A percentile compares a stretch with the other conserved stretches of the same genome.
These are phyloP conservation scores for Forbesichthys agassizii DNA, from an alignment of 2,113 vertebrate genomes.

Conservation along the genomic window DNA sequence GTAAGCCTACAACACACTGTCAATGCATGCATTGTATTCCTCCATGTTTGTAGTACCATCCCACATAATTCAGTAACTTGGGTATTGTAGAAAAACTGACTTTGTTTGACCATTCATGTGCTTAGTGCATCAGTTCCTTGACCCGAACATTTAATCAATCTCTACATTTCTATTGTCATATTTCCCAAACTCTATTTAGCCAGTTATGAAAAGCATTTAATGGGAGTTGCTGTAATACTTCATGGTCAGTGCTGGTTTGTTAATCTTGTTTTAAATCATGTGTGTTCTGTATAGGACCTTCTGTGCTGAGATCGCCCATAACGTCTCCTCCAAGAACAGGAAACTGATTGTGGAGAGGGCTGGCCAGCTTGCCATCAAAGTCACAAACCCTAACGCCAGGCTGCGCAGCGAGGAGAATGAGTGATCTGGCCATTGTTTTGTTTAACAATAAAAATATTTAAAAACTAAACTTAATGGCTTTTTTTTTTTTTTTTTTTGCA, in stretches of 20 bases:
- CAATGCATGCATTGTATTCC: too few species aligned
- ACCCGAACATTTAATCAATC: too few species aligned
- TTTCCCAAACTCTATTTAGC: too few species aligned
- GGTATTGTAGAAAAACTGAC: too few species aligned
- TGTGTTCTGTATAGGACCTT: slow-evolving; percentile 79
- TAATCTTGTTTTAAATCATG: background rate
- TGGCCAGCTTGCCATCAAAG: slow-evolving; percentile 95
- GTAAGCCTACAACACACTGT: too few species aligned
- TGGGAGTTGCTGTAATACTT: too few species aligned
- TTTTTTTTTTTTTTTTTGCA: background rate
- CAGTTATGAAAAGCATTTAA: too few species aligned
- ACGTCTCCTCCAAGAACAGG: slow-evolving; percentile 97
- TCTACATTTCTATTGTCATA: too few species aligned
- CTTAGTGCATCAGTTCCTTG: too few species aligned
- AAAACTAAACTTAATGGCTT: slow-evolving; percentile 26
- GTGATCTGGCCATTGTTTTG: slow-evolving; percentile 68
- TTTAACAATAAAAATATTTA: slow-evolving; percentile 63
- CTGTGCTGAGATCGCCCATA: slow-evolving; percentile 98
- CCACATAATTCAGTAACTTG: too few species aligned
- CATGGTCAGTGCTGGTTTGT: background rate
- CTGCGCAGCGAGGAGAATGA: slow-evolving; percentile 98
- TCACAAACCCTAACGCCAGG: slow-evolving; percentile 97
- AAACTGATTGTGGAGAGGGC: slow-evolving; percentile 96
- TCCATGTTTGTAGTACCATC: too few species aligned
- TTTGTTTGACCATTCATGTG: too few species aligned